A percentile compares a stretch with the other conserved stretches of the same genome.
Conservation (phyloP, 2,113 vertebrate species). For the Aramus guarauna region DNA sequence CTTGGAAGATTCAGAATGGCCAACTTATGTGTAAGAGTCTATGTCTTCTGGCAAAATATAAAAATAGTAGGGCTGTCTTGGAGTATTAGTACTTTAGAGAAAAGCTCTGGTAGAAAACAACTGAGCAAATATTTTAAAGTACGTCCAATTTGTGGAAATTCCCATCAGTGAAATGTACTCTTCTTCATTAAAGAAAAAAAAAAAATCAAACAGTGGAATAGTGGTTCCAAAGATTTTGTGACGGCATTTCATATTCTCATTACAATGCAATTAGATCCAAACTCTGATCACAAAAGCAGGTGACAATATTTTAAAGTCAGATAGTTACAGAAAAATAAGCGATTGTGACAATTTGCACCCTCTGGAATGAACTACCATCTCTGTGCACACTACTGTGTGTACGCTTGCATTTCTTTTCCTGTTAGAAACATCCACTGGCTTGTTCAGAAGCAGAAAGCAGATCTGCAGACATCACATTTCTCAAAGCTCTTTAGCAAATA, state of each 20-base stretch:
- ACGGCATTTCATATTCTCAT: background rate
- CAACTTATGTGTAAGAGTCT: background rate
- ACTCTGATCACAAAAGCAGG: background rate
- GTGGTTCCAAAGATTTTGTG: background rate
- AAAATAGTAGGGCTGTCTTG: background rate
- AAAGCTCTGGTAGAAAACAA: background rate
- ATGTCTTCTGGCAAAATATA: background rate
- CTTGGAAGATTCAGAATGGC: background rate
- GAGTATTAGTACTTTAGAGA: background rate
- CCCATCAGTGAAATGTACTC: background rate
- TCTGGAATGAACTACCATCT: background rate
- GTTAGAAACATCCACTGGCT: background rate
- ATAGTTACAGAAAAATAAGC: background rate
- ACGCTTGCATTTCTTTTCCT: background rate
- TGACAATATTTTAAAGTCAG: background rate
- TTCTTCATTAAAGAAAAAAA: background rate
- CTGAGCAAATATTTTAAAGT: background rate
- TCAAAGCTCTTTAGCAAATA: background rate
- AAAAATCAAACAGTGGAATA: too few species aligned
- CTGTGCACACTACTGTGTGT: accelerated
- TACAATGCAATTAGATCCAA: background rate
- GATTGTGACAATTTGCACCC: background rate
- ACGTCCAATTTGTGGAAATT: background rate
- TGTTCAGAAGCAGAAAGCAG: background rate
- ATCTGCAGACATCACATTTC: background rate